Conservation (phyloP, 2,797 vertebrate species). For the Muscicapa comitata region DNA sequence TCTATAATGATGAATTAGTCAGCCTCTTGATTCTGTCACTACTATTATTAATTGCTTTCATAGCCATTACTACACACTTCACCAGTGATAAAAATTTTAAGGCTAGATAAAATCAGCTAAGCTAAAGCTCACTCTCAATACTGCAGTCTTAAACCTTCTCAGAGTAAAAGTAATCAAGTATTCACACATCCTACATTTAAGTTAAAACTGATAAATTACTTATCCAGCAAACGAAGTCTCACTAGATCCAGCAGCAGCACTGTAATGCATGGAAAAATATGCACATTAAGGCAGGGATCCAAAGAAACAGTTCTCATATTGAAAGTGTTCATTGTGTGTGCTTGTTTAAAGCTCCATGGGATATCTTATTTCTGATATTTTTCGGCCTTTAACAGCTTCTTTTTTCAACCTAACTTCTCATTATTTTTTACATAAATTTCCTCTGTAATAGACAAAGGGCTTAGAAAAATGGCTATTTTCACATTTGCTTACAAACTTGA, state of each 20-base stretch:
- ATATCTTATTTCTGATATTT: not conserved
- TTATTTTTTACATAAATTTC: not conserved
- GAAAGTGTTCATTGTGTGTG: not conserved
- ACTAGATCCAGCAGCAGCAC: not conserved
- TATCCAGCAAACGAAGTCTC: not conserved
- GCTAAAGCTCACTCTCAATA: constrained; percentile 10
- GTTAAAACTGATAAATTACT: constrained; percentile 43
- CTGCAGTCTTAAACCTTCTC: not conserved
- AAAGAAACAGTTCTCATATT: not conserved
- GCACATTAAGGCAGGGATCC: not conserved
- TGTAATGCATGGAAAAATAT: not conserved
- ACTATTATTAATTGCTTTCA: constrained; percentile 66
- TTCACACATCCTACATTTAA: not conserved
- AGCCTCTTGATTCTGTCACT: constrained; percentile 56
- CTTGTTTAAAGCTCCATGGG: not conserved
- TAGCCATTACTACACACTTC: constrained; percentile 43
- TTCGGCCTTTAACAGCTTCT: not conserved
- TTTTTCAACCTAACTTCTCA: not conserved
- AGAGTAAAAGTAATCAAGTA: constrained; percentile 27
- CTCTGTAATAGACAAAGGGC: not conserved
- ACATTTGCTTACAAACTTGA: not conserved
- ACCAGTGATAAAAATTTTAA: constrained; percentile 60
- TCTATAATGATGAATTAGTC: constrained; percentile 65
- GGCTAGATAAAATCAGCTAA: constrained; percentile 53
- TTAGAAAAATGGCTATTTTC: not conserved